A percentile compares a stretch with the other conserved stretches of the same genome.
Conservation (phyloP, 2,113 vertebrate genomes). For the Malurus alboscapulatus region DNA sequence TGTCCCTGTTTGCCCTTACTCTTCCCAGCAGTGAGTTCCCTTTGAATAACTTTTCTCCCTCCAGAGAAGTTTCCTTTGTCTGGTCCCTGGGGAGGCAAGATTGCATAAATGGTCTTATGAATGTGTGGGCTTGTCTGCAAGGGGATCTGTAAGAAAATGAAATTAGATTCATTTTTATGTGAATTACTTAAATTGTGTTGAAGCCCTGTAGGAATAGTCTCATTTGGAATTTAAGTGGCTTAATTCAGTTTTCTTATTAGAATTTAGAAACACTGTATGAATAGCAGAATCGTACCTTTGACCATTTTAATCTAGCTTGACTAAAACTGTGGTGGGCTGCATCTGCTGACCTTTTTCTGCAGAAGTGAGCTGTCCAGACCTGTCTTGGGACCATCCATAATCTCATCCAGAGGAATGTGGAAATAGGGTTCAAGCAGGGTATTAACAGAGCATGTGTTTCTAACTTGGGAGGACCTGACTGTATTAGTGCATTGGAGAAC, state of each 20-base stretch:
- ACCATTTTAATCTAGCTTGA: not conserved
- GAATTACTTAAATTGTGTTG: not conserved
- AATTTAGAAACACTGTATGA: not conserved
- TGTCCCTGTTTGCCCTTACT: not conserved
- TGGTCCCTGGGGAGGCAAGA: not conserved
- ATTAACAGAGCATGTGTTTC: not conserved
- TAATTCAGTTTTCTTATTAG: conserved; percentile 42
- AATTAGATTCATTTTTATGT: conserved; percentile 24
- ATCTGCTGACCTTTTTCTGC: not conserved
- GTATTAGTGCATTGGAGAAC: not conserved
- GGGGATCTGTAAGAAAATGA: not conserved
- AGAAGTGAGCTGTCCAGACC: not conserved
- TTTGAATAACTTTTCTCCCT: conserved; percentile 9
- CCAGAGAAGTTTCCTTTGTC: not conserved
- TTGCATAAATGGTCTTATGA: not conserved
- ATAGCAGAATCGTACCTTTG: not conserved
- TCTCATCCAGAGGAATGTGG: not conserved
- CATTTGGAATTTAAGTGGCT: conserved; percentile 6
- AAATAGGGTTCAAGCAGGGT: not conserved
- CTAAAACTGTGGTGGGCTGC: not conserved
- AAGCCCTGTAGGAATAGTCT: conserved; percentile 2
- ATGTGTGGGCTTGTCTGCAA: conserved; percentile 27
- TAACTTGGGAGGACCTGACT: not conserved
- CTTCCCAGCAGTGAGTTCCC: not conserved
- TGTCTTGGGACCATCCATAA: not conserved